phyloP scores from a whole-genome alignment of 2,888 invertebrate species.

The Pimpla rufipes region DNA sequence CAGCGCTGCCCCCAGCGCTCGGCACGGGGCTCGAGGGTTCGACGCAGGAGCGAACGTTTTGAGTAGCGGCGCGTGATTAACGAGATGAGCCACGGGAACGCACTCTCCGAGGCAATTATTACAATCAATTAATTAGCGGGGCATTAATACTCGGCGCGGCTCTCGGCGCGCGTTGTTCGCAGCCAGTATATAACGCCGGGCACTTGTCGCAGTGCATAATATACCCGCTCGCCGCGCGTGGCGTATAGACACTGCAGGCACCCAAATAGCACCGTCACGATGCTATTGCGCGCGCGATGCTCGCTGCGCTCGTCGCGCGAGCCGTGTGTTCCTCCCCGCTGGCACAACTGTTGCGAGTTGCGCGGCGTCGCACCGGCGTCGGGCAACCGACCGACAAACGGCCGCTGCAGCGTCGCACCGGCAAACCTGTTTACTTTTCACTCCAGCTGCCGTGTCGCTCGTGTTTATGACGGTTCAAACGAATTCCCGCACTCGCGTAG shows the following conservation, averaged over 20 bases:
- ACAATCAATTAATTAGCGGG: constrained; percentile 43
- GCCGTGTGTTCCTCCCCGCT: too few relatives aligned
- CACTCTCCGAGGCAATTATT: constrained; percentile 41
- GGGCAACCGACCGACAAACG: constrained; percentile 16
- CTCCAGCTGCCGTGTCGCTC: constrained; percentile 1
- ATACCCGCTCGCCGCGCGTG: not conserved
- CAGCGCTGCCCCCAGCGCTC: too few relatives aligned
- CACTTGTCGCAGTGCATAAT: not conserved
- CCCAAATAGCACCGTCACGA: constrained; percentile 12
- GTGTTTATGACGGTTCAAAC: not conserved
- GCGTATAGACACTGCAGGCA: not conserved
- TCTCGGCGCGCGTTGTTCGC: not conserved
- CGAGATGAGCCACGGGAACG: constrained; percentile 26
- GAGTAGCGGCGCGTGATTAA: constrained; percentile 31
- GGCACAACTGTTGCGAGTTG: constrained; percentile 28
- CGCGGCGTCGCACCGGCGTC: not conserved
- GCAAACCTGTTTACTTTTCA: constrained; percentile 32
- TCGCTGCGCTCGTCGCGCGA: too few relatives aligned
- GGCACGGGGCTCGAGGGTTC: too few relatives aligned
- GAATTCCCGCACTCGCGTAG: not conserved
- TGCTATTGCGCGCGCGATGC: not conserved
- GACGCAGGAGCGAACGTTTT: too few relatives aligned
- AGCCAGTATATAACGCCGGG: constrained; percentile 5
- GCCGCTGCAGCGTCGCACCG: not conserved
- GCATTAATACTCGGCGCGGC: constrained; percentile 9